These are phyloP conservation scores for Platycheirus rosarum DNA, from an alignment of 2,888 invertebrate species.

Conservation along the genomic window DNA sequence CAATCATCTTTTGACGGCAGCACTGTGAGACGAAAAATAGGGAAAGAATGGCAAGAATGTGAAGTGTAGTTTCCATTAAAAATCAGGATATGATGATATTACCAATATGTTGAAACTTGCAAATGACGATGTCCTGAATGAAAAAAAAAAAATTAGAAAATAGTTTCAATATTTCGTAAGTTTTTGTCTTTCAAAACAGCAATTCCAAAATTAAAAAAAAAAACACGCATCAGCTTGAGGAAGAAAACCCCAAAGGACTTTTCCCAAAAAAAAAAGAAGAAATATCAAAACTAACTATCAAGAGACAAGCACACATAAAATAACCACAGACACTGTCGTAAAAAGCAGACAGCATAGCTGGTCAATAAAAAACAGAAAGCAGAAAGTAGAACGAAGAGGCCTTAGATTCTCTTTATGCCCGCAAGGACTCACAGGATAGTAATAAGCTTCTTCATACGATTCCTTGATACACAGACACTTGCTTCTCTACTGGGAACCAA, in stretches of 20 bases:
- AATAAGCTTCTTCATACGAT: slow-evolving; percentile 3
- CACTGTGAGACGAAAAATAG: neutral
- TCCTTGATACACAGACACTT: neutral
- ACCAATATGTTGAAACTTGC: neutral
- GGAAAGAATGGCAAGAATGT: neutral
- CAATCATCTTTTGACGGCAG: neutral
- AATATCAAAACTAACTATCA: too few species aligned
- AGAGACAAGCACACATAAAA: neutral
- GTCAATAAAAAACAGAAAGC: slow-evolving; percentile 24
- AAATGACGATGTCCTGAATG: neutral
- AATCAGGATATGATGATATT: neutral
- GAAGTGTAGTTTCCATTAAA: neutral
- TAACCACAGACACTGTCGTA: neutral
- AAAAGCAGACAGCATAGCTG: neutral
- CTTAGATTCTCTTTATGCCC: neutral
- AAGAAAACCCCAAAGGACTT: too few species aligned
- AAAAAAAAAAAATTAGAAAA: neutral
- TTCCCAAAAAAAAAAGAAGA: too few species aligned
- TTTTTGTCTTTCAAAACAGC: too few species aligned
- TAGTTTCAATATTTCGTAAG: too few species aligned
- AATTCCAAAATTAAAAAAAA: too few species aligned
- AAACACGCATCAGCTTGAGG: too few species aligned
- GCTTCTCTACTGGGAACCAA: neutral
- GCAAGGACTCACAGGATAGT: neutral
- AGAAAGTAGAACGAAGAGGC: neutral